These are phyloP conservation scores for Atherinosoma microstoma DNA, from an alignment of 2,797 vertebrate genomes.

Conservation along the genomic window DNA sequence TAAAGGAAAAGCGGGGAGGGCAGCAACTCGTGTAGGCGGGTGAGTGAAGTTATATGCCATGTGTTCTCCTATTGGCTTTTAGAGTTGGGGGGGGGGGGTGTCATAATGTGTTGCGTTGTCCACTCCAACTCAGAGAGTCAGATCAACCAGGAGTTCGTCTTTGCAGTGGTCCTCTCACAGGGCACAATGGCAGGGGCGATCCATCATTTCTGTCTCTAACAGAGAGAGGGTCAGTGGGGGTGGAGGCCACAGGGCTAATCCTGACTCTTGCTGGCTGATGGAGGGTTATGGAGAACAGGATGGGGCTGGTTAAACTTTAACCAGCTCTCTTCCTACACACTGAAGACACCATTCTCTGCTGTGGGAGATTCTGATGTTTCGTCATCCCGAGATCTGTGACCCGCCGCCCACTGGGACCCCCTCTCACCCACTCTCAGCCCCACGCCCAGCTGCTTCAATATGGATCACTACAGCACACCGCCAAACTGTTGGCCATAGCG, in stretches of 20 bases:
- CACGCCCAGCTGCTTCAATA: constrained; percentile 75
- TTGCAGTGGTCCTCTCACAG: constrained; percentile 72
- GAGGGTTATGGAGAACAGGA: constrained; percentile 71
- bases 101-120: constrained; percentile 82
- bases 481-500: constrained; percentile 60
- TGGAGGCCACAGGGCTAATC: constrained; percentile 55
- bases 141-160: constrained; percentile 82
- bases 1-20: constrained; percentile 51
- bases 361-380: constrained; percentile 72
- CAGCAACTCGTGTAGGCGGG: constrained; percentile 51
- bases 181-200: constrained; percentile 82
- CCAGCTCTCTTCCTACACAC: constrained; percentile 86
- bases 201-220: constrained; percentile 83
- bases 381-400: constrained; percentile 71
- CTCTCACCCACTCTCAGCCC: constrained; percentile 75
- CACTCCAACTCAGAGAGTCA: constrained; percentile 78
- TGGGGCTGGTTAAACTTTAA: constrained; percentile 98
- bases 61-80: constrained; percentile 64
- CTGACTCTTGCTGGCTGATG: constrained; percentile 63
- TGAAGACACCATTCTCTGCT: constrained; percentile 71
- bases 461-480: constrained; percentile 38
- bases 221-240: constrained; percentile 85
- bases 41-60: constrained; percentile 63
- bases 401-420: constrained; percentile 77
- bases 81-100: constrained; percentile 52